phyloP scores from a whole-genome alignment of 1,140 invertebrate genomes.

The Planococcus citri region DNA sequence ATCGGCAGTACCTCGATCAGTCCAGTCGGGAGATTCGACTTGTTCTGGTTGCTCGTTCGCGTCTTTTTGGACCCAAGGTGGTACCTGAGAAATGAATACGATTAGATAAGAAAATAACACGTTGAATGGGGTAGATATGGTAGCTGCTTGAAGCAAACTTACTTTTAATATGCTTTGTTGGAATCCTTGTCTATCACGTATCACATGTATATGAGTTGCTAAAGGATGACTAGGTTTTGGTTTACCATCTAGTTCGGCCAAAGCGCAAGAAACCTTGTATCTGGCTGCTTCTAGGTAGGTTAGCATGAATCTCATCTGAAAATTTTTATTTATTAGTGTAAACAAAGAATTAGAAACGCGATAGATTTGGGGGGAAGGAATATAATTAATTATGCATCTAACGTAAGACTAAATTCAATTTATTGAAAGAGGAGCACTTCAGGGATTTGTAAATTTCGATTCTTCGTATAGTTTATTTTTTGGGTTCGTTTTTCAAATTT shows the following conservation, averaged over 20 bases:
- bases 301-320: slow-evolving; percentile 78
- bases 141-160: neutral
- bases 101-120: neutral
- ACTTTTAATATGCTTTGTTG: slow-evolving; percentile 76
- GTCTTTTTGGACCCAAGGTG: slow-evolving; percentile 58
- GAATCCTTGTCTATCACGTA: slow-evolving; percentile 76
- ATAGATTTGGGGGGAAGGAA: no score
- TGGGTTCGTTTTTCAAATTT: no score
- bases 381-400: no score
- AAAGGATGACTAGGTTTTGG: slow-evolving; percentile 64
- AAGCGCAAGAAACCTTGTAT: slow-evolving; percentile 67
- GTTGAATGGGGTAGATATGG: neutral
- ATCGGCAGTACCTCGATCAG: slow-evolving; percentile 65
- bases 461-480: no score
- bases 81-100: slow-evolving; percentile 45
- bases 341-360: no score
- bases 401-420: no score
- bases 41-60: slow-evolving; percentile 39
- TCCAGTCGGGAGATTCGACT: slow-evolving; percentile 48
- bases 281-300: slow-evolving; percentile 81
- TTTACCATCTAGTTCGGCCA: slow-evolving; percentile 67
- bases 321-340: neutral
- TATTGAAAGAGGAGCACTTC: no score
- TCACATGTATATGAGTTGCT: slow-evolving; percentile 69
- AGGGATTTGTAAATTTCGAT: no score